Conservation (phyloP, 1,140 invertebrate species). For the Halictus rubicundus region DNA sequence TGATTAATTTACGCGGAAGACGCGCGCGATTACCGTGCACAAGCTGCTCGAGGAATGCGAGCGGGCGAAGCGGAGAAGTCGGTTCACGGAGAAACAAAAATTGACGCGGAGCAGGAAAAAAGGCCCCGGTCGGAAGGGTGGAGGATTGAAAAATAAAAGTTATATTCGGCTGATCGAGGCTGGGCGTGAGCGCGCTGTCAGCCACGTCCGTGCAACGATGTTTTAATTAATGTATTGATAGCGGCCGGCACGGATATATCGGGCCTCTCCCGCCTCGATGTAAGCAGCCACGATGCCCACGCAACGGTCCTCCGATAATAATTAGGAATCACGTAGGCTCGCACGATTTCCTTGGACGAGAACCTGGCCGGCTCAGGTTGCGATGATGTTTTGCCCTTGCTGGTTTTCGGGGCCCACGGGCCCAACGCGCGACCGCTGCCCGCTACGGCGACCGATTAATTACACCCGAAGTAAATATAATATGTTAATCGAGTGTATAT, state of each 20-base stretch:
- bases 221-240: conserved; percentile 76
- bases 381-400: neutral
- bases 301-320: conserved; percentile 58
- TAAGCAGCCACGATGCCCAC: conserved; percentile 42
- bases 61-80: neutral
- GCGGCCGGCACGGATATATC: conserved; percentile 43
- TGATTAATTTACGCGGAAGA: conserved; percentile 45
- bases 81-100: conserved; percentile 19
- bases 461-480: conserved; percentile 52
- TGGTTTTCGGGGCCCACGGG: neutral
- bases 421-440: neutral
- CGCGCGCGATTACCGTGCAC: conserved; percentile 17
- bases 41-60: conserved; percentile 17
- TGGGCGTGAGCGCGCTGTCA: conserved; percentile 70
- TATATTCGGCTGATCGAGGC: conserved; percentile 59
- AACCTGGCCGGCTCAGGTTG: neutral
- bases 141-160: conserved; percentile 36
- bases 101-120: neutral
- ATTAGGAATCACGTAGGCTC: conserved; percentile 48
- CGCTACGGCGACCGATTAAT: conserved; percentile 28
- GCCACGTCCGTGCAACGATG: conserved; percentile 58
- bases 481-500: conserved; percentile 55
- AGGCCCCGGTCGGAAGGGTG: neutral
- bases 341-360: conserved; percentile 12
- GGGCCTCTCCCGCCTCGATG: conserved; percentile 39